Conservation (phyloP, 2,113 vertebrate genomes). For the Turdus rufiventris region DNA sequence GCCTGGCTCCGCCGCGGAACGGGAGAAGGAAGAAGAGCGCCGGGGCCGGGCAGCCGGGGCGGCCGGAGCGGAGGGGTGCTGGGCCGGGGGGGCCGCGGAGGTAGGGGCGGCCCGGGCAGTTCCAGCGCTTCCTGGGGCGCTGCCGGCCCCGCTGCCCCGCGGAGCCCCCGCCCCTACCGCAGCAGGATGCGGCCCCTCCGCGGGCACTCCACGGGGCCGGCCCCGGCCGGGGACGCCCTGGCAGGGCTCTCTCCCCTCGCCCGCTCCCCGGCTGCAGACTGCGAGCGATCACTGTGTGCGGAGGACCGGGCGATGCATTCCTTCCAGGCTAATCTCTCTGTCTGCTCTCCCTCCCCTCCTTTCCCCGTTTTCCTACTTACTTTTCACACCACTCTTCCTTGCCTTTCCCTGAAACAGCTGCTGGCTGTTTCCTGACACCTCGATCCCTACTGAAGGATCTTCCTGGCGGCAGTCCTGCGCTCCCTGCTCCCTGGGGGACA, state of each 20-base stretch:
- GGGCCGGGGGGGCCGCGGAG: no score
- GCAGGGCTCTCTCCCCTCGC: background rate
- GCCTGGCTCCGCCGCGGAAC: background rate
- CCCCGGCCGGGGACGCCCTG: no score
- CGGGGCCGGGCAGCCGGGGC: background rate
- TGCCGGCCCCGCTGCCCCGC: background rate
- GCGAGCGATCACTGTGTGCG: background rate
- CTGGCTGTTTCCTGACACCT: slow-evolving; percentile 29
- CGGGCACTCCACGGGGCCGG: background rate
- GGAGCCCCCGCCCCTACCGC: background rate
- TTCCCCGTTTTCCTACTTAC: slow-evolving; percentile 24
- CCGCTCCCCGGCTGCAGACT: background rate
- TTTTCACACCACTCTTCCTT: slow-evolving; percentile 32
- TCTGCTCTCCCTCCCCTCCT: background rate
- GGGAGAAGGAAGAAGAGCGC: background rate
- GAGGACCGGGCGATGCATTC: background rate
- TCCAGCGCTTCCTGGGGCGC: background rate
- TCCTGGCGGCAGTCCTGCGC: slow-evolving; percentile 13
- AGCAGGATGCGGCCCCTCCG: background rate
- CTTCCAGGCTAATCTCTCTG: background rate
- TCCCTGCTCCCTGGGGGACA: background rate
- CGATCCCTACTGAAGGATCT: slow-evolving; percentile 34
- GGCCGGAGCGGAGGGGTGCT: background rate
- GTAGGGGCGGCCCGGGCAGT: background rate
- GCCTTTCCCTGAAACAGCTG: slow-evolving; percentile 6